Percentiles rank a stretch among this genome's conserved stretches.
phyloP scores from a whole-genome alignment of 2,113 vertebrate genomes.

The Xenotilapia flavipinnis region DNA sequence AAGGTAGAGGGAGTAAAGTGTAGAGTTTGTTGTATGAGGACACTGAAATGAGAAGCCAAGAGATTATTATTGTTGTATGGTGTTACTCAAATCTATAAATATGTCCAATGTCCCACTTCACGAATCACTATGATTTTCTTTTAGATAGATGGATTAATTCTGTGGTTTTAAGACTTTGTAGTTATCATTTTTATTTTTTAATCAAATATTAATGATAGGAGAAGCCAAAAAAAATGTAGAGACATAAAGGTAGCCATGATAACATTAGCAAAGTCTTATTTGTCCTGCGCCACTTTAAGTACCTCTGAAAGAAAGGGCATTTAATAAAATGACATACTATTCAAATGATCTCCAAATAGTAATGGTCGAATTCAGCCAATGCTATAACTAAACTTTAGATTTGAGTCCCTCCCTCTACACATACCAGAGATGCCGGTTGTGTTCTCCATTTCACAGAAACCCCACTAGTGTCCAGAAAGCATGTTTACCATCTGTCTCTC shows the following conservation, averaged over 20 bases:
- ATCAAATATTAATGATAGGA: neutral
- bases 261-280: neutral
- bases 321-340: neutral
- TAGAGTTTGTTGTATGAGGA: neutral
- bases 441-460: neutral
- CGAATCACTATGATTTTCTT: neutral
- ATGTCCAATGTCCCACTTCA: neutral
- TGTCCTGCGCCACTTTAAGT: neutral
- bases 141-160: neutral
- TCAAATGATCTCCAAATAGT: neutral
- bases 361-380: neutral
- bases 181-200: neutral
- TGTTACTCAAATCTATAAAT: neutral
- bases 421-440: neutral
- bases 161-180: neutral
- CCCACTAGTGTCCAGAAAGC: neutral
- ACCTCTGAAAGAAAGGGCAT: neutral
- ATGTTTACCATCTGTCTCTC: neutral
- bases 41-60: neutral
- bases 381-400: neutral
- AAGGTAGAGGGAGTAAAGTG: conserved; percentile 8
- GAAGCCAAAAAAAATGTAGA: neutral
- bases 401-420: neutral
- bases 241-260: neutral
- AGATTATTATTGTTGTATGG: neutral